Base-by-base conservation (phyloP, 2,888 invertebrate genomes). In the Calameuta pallipes region DNA sequence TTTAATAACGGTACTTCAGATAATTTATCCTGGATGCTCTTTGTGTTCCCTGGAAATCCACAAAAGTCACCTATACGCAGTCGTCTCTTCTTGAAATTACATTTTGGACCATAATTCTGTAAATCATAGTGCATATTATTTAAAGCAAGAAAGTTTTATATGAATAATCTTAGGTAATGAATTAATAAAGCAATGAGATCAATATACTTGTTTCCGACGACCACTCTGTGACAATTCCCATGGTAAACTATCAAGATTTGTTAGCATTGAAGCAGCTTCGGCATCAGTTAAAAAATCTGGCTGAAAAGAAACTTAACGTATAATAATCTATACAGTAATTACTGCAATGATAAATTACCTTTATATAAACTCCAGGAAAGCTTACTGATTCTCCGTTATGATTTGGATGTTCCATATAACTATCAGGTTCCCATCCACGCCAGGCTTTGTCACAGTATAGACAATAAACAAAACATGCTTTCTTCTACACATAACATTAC, bases 201-300 rank as follows among this genome's bases (percentile, higher is more conserved):
- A 37, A 79, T 77, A 68, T 86, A 94, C 94, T 92, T 99, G 99
- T 91, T 99, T 99, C 79, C 97, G 94, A 76, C 99, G 93, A 0
- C 99, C 99, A 90, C 98, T 99, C 91, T 99, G 99, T 0, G 99
- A 99, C 69, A 93, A 92, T 83, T 96, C 95, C 99, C 99, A 99
- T 0, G 96, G 95, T 82, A 96, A 93, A 80, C 93, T 92, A 89
- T 99, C 98, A 15, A 99, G 94, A 77, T 94, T 93, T 76, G 93
- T 90, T 80, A 96, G 93, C 15, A 98, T 91, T 4, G 89, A 82
- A 0, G 90, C 85, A 87, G 96, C 97, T 91, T 98, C 98, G 0
- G 92, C 89, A 77, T 92, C 90, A 2, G 93, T 93, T 74, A 99
- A 92, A 90, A 99, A 99, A 87, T 97, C 93, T 74, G 94, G 89